Evolutionary conservation across 1,140 invertebrate genomes (phyloP).

Genomic region (Pygmarrhopalites habei): DNA sequence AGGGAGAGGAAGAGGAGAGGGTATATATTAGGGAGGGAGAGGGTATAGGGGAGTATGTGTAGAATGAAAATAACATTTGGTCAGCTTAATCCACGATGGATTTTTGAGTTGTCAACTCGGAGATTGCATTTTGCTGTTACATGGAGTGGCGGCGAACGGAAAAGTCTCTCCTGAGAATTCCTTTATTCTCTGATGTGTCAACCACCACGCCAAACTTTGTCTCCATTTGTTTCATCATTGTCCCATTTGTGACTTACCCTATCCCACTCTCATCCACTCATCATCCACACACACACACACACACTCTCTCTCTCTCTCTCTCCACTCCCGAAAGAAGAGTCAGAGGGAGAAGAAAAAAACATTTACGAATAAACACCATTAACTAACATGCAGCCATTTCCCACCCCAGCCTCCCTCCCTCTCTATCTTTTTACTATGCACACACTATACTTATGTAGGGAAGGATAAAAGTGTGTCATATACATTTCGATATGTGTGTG

Average conservation of each 20-base stretch:
- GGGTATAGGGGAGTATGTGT: background rate
- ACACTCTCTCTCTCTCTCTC: no score
- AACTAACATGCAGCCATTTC: background rate
- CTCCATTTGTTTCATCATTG: conserved; percentile 18
- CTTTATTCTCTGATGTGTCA: conserved; percentile 13
- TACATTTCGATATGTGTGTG: background rate
- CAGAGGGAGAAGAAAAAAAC: no score
- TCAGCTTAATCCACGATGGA: conserved; percentile 34
- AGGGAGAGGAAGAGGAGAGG: no score
- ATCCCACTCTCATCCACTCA: background rate
- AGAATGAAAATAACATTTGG: conserved; percentile 31
- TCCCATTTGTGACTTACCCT: conserved; percentile 4
- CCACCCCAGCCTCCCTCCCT: background rate
- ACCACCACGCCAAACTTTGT: conserved; percentile 16
- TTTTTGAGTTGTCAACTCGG: conserved; percentile 35
- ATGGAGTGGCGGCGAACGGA: conserved; percentile 29
- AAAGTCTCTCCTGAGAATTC: conserved; percentile 33
- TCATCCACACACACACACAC: no score
- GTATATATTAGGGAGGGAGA: no score
- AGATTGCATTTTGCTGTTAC: conserved; percentile 38
- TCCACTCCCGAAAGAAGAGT: no score
- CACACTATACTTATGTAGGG: background rate
- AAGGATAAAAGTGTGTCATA: no score
- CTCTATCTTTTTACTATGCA: background rate
- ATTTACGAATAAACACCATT: no score